Evolutionary conservation across 2,113 vertebrate genomes (phyloP).

Genomic region (Proterorhinus semilunaris): DNA sequence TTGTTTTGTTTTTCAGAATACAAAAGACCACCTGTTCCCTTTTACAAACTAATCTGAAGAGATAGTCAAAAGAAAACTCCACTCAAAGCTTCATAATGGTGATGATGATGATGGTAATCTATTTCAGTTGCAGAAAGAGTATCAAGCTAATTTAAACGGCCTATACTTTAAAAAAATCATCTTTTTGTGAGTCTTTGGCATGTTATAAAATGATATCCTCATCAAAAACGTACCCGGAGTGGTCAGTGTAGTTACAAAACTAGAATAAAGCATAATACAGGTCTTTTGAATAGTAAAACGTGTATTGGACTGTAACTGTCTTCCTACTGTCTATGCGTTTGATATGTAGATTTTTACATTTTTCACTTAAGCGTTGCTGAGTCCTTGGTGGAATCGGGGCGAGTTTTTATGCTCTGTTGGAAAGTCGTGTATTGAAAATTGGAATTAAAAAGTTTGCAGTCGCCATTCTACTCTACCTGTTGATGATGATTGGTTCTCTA

Average conservation of each 20-base stretch:
- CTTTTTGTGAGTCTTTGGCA: too few relatives aligned
- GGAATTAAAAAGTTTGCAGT: not conserved
- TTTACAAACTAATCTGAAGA: not conserved
- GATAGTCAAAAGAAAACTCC: not conserved
- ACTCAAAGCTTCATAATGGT: not conserved
- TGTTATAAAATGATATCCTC: too few relatives aligned
- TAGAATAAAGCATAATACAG: too few relatives aligned
- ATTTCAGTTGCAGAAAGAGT: too few relatives aligned
- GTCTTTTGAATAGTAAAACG: too few relatives aligned
- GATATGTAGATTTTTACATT: slow-evolving; percentile 16
- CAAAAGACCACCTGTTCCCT: not conserved
- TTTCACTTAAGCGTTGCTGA: slow-evolving; percentile 1
- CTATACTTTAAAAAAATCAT: too few relatives aligned
- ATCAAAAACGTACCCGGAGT: too few relatives aligned
- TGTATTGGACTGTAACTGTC: not conserved
- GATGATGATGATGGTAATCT: not conserved
- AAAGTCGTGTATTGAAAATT: not conserved
- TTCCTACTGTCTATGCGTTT: slow-evolving; percentile 5
- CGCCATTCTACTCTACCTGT: too few relatives aligned
- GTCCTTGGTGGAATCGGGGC: slow-evolving; percentile 5
- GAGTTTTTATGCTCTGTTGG: slow-evolving; percentile 5
- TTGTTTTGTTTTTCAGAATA: not conserved
- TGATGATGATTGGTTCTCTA: too few relatives aligned
- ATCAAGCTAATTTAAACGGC: too few relatives aligned
- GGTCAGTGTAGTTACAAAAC: too few relatives aligned